Evolutionary conservation across 2,797 vertebrate genomes (phyloP).

Genomic region (Toxotes lorentzi): DNA sequence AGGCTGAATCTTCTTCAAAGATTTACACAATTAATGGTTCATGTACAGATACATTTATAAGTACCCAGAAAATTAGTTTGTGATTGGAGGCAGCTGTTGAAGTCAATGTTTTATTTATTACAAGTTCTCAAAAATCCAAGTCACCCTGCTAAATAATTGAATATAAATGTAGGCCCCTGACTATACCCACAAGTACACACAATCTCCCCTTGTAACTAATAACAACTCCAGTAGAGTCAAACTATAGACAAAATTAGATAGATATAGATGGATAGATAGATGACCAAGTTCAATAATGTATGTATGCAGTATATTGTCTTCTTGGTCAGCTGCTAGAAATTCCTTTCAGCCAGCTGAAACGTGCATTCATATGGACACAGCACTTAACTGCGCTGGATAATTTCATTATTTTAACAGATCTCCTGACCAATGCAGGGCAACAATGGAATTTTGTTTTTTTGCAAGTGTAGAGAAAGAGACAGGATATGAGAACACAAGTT

Average conservation of each 20-base stretch:
- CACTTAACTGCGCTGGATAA: slow-evolving; percentile 27
- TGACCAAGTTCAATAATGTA: neutral
- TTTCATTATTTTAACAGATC: slow-evolving; percentile 45
- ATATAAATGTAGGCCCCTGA: slow-evolving; percentile 30
- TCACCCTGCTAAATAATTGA: slow-evolving; percentile 73
- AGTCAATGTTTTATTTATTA: slow-evolving; percentile 72
- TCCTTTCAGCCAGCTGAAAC: slow-evolving; percentile 29
- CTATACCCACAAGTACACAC: slow-evolving; percentile 31
- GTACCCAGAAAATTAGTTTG: slow-evolving; percentile 28
- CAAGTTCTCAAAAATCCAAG: slow-evolving; percentile 64
- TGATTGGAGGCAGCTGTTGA: slow-evolving; percentile 46
- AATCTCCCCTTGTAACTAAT: slow-evolving; percentile 31
- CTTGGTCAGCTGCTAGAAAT: slow-evolving; percentile 13
- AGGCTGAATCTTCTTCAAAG: slow-evolving; percentile 33
- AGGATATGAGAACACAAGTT: slow-evolving; percentile 80
- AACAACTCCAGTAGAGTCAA: slow-evolving; percentile 21
- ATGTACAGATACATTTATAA: slow-evolving; percentile 40
- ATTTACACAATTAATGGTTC: slow-evolving; percentile 41
- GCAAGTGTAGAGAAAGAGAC: slow-evolving; percentile 39
- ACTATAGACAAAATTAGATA: neutral
- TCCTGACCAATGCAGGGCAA: slow-evolving; percentile 39
- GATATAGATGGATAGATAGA: slow-evolving; percentile 3
- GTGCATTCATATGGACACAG: slow-evolving; percentile 36
- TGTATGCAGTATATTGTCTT: slow-evolving; percentile 15
- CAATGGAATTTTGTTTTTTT: slow-evolving; percentile 47